These are phyloP conservation scores for Arnoldichthys spilopterus DNA, from an alignment of 2,797 vertebrate species.

Conservation along the genomic window DNA sequence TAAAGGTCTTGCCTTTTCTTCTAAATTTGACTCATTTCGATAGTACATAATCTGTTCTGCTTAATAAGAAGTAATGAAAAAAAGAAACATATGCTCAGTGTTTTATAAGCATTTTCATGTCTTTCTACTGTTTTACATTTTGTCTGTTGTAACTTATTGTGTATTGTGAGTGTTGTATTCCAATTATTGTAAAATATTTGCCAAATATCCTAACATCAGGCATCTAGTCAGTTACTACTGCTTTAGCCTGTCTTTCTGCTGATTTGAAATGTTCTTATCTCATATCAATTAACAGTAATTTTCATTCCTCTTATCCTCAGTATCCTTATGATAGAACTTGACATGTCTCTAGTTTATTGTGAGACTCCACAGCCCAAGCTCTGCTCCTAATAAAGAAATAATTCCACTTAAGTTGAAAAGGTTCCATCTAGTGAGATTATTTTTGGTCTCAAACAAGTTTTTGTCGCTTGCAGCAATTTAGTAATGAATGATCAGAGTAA, in stretches of 20 bases:
- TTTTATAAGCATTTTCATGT: not conserved
- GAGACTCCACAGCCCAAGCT: too few relatives aligned
- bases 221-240: not conserved
- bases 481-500: too few relatives aligned
- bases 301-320: not conserved
- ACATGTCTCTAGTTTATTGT: too few relatives aligned
- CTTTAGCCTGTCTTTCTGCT: not conserved
- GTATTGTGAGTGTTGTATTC: too few relatives aligned
- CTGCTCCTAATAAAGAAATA: not conserved
- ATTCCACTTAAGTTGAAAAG: not conserved
- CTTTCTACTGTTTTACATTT: not conserved
- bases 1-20: not conserved
- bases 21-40: not conserved
- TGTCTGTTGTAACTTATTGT: too few relatives aligned
- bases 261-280: not conserved
- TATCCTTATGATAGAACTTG: not conserved
- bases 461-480: too few relatives aligned
- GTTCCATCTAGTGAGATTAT: too few relatives aligned
- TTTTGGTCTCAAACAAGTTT: too few relatives aligned
- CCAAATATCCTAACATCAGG: not conserved
- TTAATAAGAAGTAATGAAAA: not conserved
- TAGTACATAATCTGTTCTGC: not conserved
- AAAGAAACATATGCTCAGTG: too few relatives aligned
- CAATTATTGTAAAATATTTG: too few relatives aligned
- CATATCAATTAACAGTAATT: too few relatives aligned